Evolutionary conservation across 2,797 vertebrate species (phyloP), one percentile per base, ranked within the genome.

Genomic region (Lithobates sylvaticus): DNA sequence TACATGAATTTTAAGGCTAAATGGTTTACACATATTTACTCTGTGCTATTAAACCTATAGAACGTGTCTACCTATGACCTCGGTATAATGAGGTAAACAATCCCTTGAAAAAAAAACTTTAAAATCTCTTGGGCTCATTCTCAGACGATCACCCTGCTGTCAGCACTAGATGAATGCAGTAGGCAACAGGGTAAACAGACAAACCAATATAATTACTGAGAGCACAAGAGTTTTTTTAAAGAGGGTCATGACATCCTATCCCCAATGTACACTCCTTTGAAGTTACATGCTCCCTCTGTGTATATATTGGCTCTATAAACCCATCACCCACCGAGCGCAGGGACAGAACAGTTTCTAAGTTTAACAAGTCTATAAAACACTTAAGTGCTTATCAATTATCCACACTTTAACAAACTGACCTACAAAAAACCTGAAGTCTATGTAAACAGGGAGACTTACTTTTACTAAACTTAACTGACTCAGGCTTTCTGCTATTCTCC

Each of bases 171-270:
- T 80, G 67, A 79, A 80, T 54, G 67, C 23, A 15, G 26, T 27
- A 69, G 47, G 67, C 67, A 61, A 39, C 68, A 27, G 27, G 42
- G 27, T 69, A 80, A 80, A 81, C 50, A 58, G 68, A 83, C 58
- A 75, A 27, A 42, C 70, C 74, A 69, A n/a, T 39, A 21, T 27
- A 78, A 78, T 39, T 58, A 65, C 68, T 72, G 34, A 32, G 44
- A 27, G n/a, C 1, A 58, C 74, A 21, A 2, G 39, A 3, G 23
- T 34, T 50, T 67, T 65, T 65, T 78, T 73, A 42, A 65, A 85
- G 70, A 68, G 70, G 84, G 84, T 80, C 58, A 67, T 50, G 70
- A 85, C 77, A 32, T 80, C 29, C 42, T 27, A 32, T 39, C 32
- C 70, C 27, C 26, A 34, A 72, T 21, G 23, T 39, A 36, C 12